Evolutionary conservation across 2,797 vertebrate genomes (phyloP).

Genomic region (Salarias fasciatus): DNA sequence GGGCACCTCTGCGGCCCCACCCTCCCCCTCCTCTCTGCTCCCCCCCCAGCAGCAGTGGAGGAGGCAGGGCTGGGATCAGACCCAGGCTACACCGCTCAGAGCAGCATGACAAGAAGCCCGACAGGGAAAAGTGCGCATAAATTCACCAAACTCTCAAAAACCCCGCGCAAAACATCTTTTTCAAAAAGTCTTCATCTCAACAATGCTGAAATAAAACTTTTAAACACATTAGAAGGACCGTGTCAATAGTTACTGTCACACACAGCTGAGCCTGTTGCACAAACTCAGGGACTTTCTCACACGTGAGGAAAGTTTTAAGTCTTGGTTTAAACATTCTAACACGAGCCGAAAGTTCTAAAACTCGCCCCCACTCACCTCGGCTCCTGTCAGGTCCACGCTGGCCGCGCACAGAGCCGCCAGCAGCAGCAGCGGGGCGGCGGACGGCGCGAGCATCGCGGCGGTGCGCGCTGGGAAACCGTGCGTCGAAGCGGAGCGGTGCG

Average conservation of each 20-base stretch:
- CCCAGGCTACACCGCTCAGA: conserved; percentile 20
- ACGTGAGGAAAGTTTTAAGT: too few relatives aligned
- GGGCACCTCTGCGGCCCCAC: conserved; percentile 44
- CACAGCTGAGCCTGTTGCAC: too few relatives aligned
- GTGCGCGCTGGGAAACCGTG: too few relatives aligned
- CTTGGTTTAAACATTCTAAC: too few relatives aligned
- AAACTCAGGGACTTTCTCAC: too few relatives aligned
- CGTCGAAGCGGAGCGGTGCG: too few relatives aligned
- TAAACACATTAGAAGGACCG: too few relatives aligned
- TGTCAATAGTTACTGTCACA: too few relatives aligned
- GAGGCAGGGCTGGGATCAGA: conserved; percentile 41
- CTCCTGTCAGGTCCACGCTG: conserved; percentile 56
- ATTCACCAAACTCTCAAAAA: background rate
- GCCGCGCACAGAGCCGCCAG: conserved; percentile 62
- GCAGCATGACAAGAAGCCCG: conserved; percentile 3
- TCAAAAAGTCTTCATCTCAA: background rate
- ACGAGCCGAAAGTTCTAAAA: too few relatives aligned
- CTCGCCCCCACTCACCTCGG: conserved; percentile 75
- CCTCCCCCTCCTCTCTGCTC: conserved; percentile 39
- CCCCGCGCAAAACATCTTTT: background rate
- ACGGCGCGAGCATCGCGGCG: conserved; percentile 72
- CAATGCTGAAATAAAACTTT: background rate
- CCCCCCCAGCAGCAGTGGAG: conserved; percentile 37
- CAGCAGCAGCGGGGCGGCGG: conserved; percentile 65
- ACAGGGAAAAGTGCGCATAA: background rate